Evolutionary conservation across 30 jellyfish, hydroid and myxozoan genomes (phyloP).

Genomic region (Mastigias papua): DNA sequence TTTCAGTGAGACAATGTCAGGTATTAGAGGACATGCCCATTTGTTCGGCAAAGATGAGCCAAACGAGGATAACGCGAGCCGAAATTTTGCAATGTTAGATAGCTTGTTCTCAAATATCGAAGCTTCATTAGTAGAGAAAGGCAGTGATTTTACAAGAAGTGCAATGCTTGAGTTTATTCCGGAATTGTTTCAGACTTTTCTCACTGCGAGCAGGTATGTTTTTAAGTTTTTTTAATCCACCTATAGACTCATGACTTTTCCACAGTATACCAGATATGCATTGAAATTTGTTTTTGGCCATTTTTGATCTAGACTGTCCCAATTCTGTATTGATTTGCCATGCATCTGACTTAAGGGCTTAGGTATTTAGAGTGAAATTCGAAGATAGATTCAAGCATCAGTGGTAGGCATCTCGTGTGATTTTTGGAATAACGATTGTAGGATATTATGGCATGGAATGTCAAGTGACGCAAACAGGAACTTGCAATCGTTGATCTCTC

Average conservation of each 20-base stretch:
- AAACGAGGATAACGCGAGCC: not conserved
- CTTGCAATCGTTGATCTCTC: no score
- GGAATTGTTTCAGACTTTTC: constrained; percentile 5
- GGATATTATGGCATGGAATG: no score
- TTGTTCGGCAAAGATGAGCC: constrained; percentile 16
- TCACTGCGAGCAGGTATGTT: constrained; percentile 25
- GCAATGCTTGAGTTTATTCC: constrained; percentile 23
- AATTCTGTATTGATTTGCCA: no score
- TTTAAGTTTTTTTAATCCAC: not conserved
- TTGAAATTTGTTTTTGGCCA: no score
- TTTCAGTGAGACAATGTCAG: not conserved
- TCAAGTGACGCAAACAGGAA: no score
- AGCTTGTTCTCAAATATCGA: constrained; percentile 3
- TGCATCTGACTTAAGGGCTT: no score
- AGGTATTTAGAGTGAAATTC: no score
- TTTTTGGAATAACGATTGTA: no score
- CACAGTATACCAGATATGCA: not conserved
- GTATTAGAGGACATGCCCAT: constrained; percentile 21
- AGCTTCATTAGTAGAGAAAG: not conserved
- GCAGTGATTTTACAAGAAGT: not conserved
- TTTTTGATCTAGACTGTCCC: no score
- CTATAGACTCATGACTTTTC: not conserved
- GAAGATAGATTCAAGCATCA: no score
- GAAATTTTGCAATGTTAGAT: constrained; percentile 19
- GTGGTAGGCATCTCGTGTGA: no score